Base-by-base conservation (phyloP, 2,797 vertebrate genomes). In the Coregonus sp. region DNA sequence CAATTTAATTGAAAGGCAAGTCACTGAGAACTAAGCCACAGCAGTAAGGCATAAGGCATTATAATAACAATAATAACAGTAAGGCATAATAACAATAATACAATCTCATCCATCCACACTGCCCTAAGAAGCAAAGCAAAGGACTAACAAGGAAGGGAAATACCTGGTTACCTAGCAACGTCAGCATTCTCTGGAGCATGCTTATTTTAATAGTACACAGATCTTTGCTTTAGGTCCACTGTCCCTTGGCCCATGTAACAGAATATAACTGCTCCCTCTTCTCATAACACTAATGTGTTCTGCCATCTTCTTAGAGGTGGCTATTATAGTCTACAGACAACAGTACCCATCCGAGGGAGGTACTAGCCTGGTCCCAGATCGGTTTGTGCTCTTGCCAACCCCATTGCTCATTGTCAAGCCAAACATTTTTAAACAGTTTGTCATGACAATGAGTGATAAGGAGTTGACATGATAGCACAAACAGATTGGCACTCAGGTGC, bases 1-100 rank as follows among this genome's bases (percentile, higher is more conserved):
- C 82, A 81, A 81, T 73, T 78, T 73, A 31, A 77, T 54, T 16
- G 29, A 72, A 85, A 82, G 77, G 79, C 73, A 74, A 81, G 67
- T 75, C 20, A 75, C 73, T 69, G 31, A 4, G 18, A 77, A 75
- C 77, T 31, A 80, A 51, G 54, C 20, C 78, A 76, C 83, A 86
- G 78, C 80, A 73, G 73, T 51, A 54, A 70, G 35, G n/a, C 25
- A 31, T 4, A 35, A 51, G 7, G 31, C 31, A 33, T 33, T 2
- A 33, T 33, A 33, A 33, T 33, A 33, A 33, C 31, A 16, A 2
- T 1, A 81, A 2, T 81, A 70, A 40, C 6, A 40, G 37, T 40
- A 40, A 40, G 80, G 78, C 77, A 79, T 61, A 72, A 78, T 54
- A 80, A 69, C 70, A 61, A 80, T 11, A 73, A n/a, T 70, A 72